Base-by-base conservation (phyloP, 2,113 vertebrate species). In the Cyprinodon brontotheroides region DNA sequence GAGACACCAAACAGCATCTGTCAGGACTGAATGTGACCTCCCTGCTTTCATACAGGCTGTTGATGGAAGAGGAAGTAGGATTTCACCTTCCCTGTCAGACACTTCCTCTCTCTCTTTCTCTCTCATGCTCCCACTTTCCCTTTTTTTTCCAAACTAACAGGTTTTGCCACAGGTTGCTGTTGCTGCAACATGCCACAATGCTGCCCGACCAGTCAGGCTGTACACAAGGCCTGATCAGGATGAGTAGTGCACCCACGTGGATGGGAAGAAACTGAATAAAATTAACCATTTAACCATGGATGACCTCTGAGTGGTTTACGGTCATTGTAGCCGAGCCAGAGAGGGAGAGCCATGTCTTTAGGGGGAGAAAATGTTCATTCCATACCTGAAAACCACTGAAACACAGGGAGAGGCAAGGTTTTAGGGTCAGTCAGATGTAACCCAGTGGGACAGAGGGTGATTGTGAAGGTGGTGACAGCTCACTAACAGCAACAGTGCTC, bases 131-230 rank as follows among this genome's bases (percentile, higher is more conserved):
- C 14, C 1, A 9, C 65, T 38, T 72, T 48, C 43, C 50, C 63
- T 61, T 13, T 60, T 41, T 65, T 59, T 59, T 77, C 64, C 72
- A 37, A 86, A 84, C 86, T 67, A 85, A 91, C 91, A 86, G 89
- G 91, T 92, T 91, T 85, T 75, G 79, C 88, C 69, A 70, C 78
- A 83, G 87, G 43, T 68, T 81, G 72, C 70, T 37, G 65, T 79
- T 45, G 70, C 57, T 20, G 4, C 68, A 70, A 86, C 73, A 65
- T 41, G 75, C 78, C 86, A 84, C 84, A 87, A 90, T 89, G 89
- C 77, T 89, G 89, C 87, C 82, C 50, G 87, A 93, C 92, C 91
- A 89, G 89, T 93, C 29, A 13, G 78, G 63, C 82, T 20, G 83
- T 84, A 80, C 65, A 71, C 80, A 79, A 70, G 43, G 37, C 14